phyloP scores from a whole-genome alignment of 1,140 invertebrate species.

The Cardiocondyla obscurior region DNA sequence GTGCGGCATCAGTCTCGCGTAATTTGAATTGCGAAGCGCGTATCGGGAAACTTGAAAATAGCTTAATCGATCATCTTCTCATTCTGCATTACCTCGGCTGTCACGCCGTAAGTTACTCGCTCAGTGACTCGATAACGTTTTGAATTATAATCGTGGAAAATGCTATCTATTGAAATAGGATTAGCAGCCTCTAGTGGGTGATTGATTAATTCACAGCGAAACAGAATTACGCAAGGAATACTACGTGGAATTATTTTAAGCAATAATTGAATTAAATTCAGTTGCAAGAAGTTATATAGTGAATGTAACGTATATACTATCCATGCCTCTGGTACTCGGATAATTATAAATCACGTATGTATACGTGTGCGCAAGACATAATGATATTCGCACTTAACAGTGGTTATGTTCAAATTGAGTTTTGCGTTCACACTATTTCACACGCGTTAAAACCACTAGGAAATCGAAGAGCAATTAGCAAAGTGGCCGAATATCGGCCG shows the following conservation, averaged over 20 bases:
- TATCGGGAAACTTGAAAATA: constrained; percentile 47
- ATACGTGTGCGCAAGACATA: not conserved
- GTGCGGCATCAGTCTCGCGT: constrained; percentile 2
- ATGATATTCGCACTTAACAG: not conserved
- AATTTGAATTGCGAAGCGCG: constrained; percentile 46
- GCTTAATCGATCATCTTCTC: constrained; percentile 56
- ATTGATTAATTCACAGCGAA: constrained; percentile 33
- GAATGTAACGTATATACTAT: not conserved
- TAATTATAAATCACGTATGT: not conserved
- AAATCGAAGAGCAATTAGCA: constrained; percentile 61
- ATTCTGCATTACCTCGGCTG: constrained; percentile 35
- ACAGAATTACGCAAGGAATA: not conserved
- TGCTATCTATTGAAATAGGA: constrained; percentile 21
- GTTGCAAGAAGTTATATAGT: not conserved
- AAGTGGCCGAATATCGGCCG: constrained; percentile 43
- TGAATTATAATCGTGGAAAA: constrained; percentile 51
- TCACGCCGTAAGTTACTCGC: constrained; percentile 42
- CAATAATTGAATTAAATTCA: not conserved
- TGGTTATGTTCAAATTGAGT: not conserved
- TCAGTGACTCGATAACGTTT: constrained; percentile 37
- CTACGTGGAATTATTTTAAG: not conserved
- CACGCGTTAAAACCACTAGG: constrained; percentile 23
- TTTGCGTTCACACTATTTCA: constrained; percentile 23
- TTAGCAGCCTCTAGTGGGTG: not conserved
- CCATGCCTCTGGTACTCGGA: not conserved